Evolutionary conservation across 1,140 invertebrate genomes (phyloP).

Genomic region (Gryon sp.): DNA sequence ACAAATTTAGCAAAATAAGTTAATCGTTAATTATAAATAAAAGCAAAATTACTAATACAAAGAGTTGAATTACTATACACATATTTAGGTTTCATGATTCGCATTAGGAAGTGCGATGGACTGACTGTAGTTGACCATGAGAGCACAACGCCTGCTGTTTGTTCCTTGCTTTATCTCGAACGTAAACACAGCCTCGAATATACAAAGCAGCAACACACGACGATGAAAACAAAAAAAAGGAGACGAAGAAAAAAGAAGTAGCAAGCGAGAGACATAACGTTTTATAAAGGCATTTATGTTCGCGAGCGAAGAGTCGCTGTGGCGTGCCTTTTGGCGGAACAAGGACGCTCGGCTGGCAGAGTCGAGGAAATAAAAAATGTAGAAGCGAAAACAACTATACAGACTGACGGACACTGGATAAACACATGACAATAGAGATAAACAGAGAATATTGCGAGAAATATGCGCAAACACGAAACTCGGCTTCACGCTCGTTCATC

Average conservation of each 20-base stretch:
- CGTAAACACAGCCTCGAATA: slow-evolving; percentile 73
- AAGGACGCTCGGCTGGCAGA: slow-evolving; percentile 44
- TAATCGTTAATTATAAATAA: background rate
- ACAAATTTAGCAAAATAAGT: too few species aligned
- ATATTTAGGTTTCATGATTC: slow-evolving; percentile 35
- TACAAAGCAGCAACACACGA: slow-evolving; percentile 66
- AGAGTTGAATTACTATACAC: background rate
- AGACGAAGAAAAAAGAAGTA: too few species aligned
- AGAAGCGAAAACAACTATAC: slow-evolving; percentile 68
- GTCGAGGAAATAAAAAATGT: slow-evolving; percentile 66
- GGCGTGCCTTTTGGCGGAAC: slow-evolving; percentile 47
- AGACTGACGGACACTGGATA: slow-evolving; percentile 73
- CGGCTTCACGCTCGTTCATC: slow-evolving; percentile 55
- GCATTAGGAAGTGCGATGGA: slow-evolving; percentile 62
- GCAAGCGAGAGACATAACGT: slow-evolving; percentile 60
- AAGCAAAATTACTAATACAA: background rate
- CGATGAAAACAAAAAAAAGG: slow-evolving; percentile 61
- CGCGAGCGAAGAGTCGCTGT: slow-evolving; percentile 40
- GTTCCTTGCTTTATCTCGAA: slow-evolving; percentile 76
- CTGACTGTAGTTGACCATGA: slow-evolving; percentile 72
- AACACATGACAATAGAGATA: slow-evolving; percentile 78
- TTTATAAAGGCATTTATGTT: slow-evolving; percentile 65
- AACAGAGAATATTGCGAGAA: slow-evolving; percentile 77
- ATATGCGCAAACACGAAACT: slow-evolving; percentile 75
- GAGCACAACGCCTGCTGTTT: slow-evolving; percentile 74